A percentile compares a stretch with the other conserved stretches of the same genome.
phyloP scores from a whole-genome alignment of 2,113 vertebrate species.

The Seriola quinqueradiata region DNA sequence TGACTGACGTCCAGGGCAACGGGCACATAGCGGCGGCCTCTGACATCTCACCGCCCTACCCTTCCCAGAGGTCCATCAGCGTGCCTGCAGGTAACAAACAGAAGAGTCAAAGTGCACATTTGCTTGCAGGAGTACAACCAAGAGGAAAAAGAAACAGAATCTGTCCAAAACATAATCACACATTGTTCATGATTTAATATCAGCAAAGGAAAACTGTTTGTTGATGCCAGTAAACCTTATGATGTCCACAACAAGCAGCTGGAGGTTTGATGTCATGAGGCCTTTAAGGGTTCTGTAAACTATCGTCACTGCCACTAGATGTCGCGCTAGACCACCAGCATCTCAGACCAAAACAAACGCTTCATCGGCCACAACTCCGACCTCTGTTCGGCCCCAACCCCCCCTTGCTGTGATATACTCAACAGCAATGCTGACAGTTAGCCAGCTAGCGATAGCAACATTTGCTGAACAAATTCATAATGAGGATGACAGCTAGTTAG shows the following conservation, averaged over 20 bases:
- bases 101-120: neutral
- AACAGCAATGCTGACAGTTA: too few relatives aligned
- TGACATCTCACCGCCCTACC: conserved; percentile 81
- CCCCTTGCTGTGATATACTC: too few relatives aligned
- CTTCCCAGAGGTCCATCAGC: conserved; percentile 82
- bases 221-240: neutral
- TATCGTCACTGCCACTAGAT: too few relatives aligned
- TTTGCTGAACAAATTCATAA: too few relatives aligned
- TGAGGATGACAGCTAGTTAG: too few relatives aligned
- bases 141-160: neutral
- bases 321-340: too few relatives aligned
- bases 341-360: too few relatives aligned
- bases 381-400: too few relatives aligned
- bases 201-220: neutral
- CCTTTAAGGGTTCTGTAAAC: too few relatives aligned
- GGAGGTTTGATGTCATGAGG: neutral
- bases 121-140: neutral
- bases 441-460: too few relatives aligned
- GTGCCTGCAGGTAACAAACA: conserved; percentile 80
- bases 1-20: conserved; percentile 75
- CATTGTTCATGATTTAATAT: neutral
- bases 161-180: neutral
- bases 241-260: neutral
- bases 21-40: conserved; percentile 71
- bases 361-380: too few relatives aligned